Base-by-base conservation (phyloP, 92 coral and sea anemone species). In the Plumapathes pennacea region DNA sequence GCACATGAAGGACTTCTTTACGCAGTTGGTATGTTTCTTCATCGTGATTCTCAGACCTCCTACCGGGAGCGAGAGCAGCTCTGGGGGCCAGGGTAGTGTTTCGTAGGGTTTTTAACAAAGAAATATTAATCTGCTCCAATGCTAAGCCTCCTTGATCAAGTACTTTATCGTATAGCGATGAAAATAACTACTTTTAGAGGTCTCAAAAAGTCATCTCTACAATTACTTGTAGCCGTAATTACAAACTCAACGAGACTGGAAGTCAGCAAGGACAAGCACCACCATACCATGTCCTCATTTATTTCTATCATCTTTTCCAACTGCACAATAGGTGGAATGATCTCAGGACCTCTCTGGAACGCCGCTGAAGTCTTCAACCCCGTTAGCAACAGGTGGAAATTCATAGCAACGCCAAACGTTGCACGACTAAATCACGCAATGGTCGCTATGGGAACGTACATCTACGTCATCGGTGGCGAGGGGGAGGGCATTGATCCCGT, bases 401-500 rank as follows among this genome's bases (percentile, higher is more conserved):
- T 75, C 32, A 50, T 82, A 7, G 53, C 86, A 25, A 60, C 62
- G 40, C 86, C 90, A 44, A 69, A 46, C 42, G 71, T 77, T 19
- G 77, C 74, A 1, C 64, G 96, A 39, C 34, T 46, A 42, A 67
- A 76, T 38, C 96, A 88, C 73, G 63, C 77, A 10, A 33, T 82
- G 80, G 76, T 88, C 62, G 50, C 84, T 40, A 72, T 89, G 64
- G 77, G 56, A 51, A 73, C 83, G 29, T 85, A 76, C 53, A 45
- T 88, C 32, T 88, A 82, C 61, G 89, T 72, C 59, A 80, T 88
- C 30, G 96, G 96, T 12, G 96, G 96, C 4, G 89, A 88, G 2
- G 89, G 96, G 3, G 72, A 80, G 10, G 96, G 72, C 4, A 39
- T 62, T 46, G 96, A 88, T 83, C 96, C 96, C 63, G 83, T 71